Evolutionary conservation across 2,113 vertebrate species (phyloP), one percentile per base, ranked within the genome.

Genomic region (Bostrychus sinensis): DNA sequence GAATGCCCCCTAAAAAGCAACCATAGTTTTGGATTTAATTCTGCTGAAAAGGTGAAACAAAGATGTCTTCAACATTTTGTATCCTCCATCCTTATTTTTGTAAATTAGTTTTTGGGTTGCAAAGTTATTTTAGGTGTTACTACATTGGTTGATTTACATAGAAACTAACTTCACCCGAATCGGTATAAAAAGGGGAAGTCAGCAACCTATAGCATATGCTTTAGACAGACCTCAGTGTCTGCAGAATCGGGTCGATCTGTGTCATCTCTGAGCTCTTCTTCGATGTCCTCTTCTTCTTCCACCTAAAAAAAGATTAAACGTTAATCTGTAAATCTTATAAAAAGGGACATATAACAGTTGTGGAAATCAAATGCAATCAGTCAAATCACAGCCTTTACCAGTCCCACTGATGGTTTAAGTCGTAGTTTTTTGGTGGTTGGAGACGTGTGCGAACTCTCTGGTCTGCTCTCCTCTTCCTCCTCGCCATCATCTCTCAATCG

Each of bases 371-470:
- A 22, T 46, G 20, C 43, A 45, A 22, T 10, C 7, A 45, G 19
- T 45, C 8, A 20, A 12, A 6, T 14, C 10, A 55, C 5, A 9
- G 14, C 23, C 43, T 80, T 71, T 82, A 96, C 95, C 94, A 93
- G 89, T 19, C 86, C 90, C 17, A 93, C 89, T 12, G 91, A 85
- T 56, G 93, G 92, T 57, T 94, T 83, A 4, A 90, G 91, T 55
- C 94, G 90, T 28, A 94, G 36, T 77, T 95, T 96, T 84, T 97
- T 98, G 17, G 88, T 68, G 61, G 89, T 83, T 26, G 93, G 93
- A 60, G 94, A 76, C 2, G 92, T 91, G 57, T 93, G 93, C 0
- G 93, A 88, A 61, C 88, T 95, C 50, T 95, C 95, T 1, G 96
- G 93, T 63, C 67, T 66, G 39, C 50, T 75, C 14, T 88, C 85